Evolutionary conservation across 2,888 invertebrate species (phyloP).

Genomic region (Microchrysa polita): DNA sequence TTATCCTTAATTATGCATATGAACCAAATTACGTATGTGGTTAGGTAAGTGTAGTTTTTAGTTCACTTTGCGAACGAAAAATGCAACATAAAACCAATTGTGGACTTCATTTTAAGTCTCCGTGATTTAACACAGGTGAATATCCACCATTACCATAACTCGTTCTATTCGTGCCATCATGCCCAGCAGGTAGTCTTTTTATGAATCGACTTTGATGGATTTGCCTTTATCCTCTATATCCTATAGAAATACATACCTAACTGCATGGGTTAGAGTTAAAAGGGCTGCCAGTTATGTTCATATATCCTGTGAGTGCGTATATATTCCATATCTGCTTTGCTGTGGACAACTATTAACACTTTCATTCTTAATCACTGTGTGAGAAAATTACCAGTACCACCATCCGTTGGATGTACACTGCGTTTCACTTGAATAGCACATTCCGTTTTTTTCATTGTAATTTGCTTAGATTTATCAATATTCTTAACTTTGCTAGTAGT

Average conservation of each 20-base stretch:
- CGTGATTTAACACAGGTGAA: constrained; percentile 42
- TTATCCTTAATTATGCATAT: too few relatives aligned
- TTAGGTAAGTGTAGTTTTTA: too few relatives aligned
- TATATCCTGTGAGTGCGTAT: neutral
- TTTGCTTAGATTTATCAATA: too few relatives aligned
- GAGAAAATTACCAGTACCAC: neutral
- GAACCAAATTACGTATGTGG: too few relatives aligned
- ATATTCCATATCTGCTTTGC: neutral
- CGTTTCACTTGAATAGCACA: too few relatives aligned
- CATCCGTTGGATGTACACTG: too few relatives aligned
- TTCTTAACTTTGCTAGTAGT: too few relatives aligned
- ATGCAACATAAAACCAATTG: constrained; percentile 4
- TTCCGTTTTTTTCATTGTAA: too few relatives aligned
- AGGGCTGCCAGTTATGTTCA: neutral
- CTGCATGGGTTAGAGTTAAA: neutral
- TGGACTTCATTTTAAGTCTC: neutral
- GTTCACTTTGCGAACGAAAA: too few relatives aligned
- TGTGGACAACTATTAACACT: neutral
- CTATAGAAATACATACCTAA: too few relatives aligned
- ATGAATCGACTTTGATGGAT: constrained; percentile 8
- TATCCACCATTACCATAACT: constrained; percentile 46
- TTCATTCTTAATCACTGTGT: neutral
- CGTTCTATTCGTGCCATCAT: constrained; percentile 37
- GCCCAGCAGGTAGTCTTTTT: neutral
- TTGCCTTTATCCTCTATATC: constrained; percentile 1